These are phyloP conservation scores for Platichthys stellatus DNA, from an alignment of 2,113 vertebrate genomes.

Conservation along the genomic window DNA sequence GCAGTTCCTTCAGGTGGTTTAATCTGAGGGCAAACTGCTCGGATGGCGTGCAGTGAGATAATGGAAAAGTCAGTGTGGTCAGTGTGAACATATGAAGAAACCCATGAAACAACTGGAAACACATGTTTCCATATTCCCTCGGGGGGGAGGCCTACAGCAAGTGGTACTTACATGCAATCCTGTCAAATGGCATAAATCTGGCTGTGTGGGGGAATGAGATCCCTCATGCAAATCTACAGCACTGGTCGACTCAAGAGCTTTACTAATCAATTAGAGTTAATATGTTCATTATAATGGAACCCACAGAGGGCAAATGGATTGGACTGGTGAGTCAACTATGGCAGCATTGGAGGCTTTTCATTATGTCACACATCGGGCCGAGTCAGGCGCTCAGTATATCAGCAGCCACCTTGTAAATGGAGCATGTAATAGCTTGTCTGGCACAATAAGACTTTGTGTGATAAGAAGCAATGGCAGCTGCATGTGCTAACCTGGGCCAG, in stretches of 20 bases:
- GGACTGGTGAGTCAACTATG: conserved; percentile 25
- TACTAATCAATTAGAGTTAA: conserved; percentile 41
- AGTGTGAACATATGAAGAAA: conserved; percentile 44
- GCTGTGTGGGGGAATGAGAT: conserved; percentile 35
- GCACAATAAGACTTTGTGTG: conserved; percentile 85
- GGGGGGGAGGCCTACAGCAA: conserved; percentile 26
- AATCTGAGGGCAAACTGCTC: conserved; percentile 7
- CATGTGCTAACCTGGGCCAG: conserved; percentile 78
- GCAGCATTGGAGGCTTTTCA: conserved; percentile 32
- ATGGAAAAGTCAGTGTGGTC: conserved; percentile 47
- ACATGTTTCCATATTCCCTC: conserved; percentile 55
- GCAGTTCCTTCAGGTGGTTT: conserved; percentile 15
- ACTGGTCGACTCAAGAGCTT: neutral
- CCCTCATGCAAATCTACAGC: conserved; percentile 11
- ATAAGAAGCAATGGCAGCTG: conserved; percentile 87
- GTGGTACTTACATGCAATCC: conserved; percentile 56
- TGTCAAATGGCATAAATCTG: conserved; percentile 43
- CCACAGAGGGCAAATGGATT: neutral
- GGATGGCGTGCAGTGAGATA: conserved; percentile 29
- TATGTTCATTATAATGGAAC: conserved; percentile 41
- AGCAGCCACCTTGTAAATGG: conserved; percentile 65
- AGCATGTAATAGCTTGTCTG: conserved; percentile 78
- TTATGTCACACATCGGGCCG: conserved; percentile 30
- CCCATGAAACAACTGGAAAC: conserved; percentile 64
- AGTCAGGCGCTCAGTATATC: conserved; percentile 22